phyloP scores from a whole-genome alignment of 2,797 vertebrate species.

The Ptychadena robeensis region DNA sequence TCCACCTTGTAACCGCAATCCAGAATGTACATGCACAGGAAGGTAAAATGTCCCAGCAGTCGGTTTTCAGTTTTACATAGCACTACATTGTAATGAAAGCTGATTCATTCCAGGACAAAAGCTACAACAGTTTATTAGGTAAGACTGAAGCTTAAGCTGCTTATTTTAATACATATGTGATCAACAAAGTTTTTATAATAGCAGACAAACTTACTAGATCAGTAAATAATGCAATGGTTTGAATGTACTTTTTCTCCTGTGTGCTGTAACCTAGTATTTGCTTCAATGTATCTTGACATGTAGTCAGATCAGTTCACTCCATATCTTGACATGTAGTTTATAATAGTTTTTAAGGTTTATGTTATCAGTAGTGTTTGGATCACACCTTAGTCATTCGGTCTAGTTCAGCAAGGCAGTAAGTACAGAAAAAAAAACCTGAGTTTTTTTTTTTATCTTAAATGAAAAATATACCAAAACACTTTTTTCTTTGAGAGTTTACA shows the following conservation, averaged over 20 bases:
- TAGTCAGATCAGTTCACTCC: too few species aligned
- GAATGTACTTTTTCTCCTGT: neutral
- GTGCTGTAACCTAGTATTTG: neutral
- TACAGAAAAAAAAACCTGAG: too few species aligned
- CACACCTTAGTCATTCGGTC: too few species aligned
- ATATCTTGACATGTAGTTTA: neutral
- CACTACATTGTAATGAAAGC: constrained; percentile 1
- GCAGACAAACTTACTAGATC: neutral
- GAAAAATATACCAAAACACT: too few species aligned
- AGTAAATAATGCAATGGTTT: neutral
- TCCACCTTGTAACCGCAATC: constrained; percentile 41
- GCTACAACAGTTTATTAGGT: neutral
- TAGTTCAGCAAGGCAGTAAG: neutral
- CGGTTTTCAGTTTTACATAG: constrained; percentile 7
- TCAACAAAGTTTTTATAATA: neutral
- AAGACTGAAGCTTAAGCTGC: neutral
- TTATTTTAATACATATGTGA: neutral
- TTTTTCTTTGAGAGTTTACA: too few species aligned
- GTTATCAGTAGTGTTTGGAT: neutral
- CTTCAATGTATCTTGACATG: neutral
- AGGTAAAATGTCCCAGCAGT: constrained; percentile 11
- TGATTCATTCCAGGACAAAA: neutral
- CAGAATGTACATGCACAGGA: constrained; percentile 1
- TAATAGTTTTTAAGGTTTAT: neutral
- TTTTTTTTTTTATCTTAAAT: too few species aligned